Base-by-base conservation (phyloP, 35 echinoderm and acorn worm species). In the Eucidaris tribuloides region DNA sequence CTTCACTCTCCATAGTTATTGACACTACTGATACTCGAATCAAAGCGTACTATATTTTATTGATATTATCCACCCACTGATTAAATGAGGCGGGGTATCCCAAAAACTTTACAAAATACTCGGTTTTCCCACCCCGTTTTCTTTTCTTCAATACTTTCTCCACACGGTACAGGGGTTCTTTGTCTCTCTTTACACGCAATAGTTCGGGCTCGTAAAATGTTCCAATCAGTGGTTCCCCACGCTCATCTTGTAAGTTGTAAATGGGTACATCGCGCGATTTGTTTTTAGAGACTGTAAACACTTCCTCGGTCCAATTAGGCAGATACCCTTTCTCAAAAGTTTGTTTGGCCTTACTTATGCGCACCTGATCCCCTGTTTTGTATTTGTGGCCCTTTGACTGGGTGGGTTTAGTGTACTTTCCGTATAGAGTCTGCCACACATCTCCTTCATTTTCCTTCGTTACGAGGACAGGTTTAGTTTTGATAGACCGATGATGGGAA, bases 81-180 rank as follows among this genome's bases (percentile, higher is more conserved):
- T 92, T 92, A 33, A 92, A 97, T 46, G 84, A 84, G 31, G 50
- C 20, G 1, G 89, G 94, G 38, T 92, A 97, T 0, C 94, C 94
- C 20, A 45, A 5, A 90, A 85, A 97, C 35, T 92, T 88, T 23
- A 97, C 85, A 52, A 92, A 92, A 79, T 85, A 92, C 61, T 97
- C 79, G 18, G 29, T 91, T 68, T 49, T 61, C 33, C 85, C 85
- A 0, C 77, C 33, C 27, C 71, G 37, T 32, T 78, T 88, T 13
- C 82, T 39, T 5, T 29, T 62, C 31, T 71, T 71, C 37, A 92
- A 4, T 27, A 92, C 55, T 62, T 92, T 97, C 63, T 96, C 94
- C 9, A 97, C 79, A 29, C 80, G 65, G 19, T 66, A 80, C 7
- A 88, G 7, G 42, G 64, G 76, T 28, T 43, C 28, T 23, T 77